These are phyloP conservation scores for Pangasianodon hypophthalmus DNA, from an alignment of 2,113 vertebrate species.

Conservation along the genomic window DNA sequence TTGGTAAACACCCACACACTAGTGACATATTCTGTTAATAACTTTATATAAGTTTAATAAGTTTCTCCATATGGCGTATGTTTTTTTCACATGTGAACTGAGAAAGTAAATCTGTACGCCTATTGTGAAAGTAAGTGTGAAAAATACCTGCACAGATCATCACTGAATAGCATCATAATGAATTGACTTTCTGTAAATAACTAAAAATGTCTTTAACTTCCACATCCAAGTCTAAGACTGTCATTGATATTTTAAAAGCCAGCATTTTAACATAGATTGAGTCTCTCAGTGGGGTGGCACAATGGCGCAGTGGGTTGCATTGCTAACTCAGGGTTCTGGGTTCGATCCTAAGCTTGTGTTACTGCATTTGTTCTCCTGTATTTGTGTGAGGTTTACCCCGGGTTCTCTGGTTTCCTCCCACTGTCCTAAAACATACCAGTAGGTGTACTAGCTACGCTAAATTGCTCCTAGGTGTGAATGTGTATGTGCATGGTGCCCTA, in stretches of 20 bases:
- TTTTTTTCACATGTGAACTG: neutral
- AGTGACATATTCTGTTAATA: neutral
- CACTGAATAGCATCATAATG: neutral
- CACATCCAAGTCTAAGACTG: neutral
- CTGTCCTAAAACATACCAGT: neutral
- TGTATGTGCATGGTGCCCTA: too few relatives aligned
- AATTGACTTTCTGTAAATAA: neutral
- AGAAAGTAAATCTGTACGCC: neutral
- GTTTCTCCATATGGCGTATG: neutral
- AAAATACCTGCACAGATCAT: slow-evolving; percentile 2
- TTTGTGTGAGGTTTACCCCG: neutral
- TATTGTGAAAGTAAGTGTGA: neutral
- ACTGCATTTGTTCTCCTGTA: neutral
- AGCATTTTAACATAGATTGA: neutral
- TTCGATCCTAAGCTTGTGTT: neutral
- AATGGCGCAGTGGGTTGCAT: neutral
- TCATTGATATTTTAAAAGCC: slow-evolving; percentile 1
- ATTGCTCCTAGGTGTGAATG: too few relatives aligned
- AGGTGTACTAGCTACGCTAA: neutral
- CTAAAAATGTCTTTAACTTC: neutral
- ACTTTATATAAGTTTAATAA: neutral
- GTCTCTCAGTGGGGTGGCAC: neutral
- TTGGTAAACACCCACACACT: neutral
- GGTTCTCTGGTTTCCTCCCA: neutral
- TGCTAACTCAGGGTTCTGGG: neutral